These are phyloP conservation scores for Oenanthe oenanthe DNA, from an alignment of 2,113 vertebrate species.

Conservation along the genomic window DNA sequence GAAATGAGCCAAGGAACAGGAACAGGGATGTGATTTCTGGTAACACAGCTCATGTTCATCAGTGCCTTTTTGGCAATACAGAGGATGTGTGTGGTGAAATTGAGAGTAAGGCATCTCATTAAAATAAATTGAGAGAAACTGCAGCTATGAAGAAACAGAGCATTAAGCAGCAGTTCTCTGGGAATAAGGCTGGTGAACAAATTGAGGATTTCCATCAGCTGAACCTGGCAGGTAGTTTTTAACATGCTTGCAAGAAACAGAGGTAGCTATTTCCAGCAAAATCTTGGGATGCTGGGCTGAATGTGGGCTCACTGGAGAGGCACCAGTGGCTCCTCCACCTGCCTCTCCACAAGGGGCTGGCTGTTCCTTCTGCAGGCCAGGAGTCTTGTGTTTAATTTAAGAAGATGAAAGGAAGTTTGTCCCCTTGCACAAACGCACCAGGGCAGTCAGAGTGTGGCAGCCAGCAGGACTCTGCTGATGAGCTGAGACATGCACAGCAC, in stretches of 20 bases:
- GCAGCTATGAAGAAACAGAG: not conserved
- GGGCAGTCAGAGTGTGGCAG: not conserved
- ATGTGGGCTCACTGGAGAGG: not conserved
- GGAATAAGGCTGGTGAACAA: not conserved
- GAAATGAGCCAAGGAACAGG: conserved; percentile 53
- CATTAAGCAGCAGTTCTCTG: not conserved
- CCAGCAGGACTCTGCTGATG: not conserved
- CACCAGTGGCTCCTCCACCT: not conserved
- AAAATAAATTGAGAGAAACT: conserved; percentile 28
- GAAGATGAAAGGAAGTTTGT: not conserved
- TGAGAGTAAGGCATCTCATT: not conserved
- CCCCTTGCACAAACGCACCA: fast-evolving
- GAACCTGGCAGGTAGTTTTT: conserved; percentile 4
- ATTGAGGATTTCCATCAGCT: not conserved
- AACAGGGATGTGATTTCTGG: conserved; percentile 56
- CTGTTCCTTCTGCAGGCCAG: not conserved
- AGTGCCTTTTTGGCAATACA: not conserved
- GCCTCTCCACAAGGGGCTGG: not conserved
- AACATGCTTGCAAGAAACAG: not conserved
- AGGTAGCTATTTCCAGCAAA: not conserved
- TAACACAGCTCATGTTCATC: not conserved
- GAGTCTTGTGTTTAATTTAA: not conserved
- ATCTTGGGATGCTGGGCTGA: not conserved
- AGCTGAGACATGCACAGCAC: not conserved
- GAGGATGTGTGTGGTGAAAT: conserved; percentile 6